Conservation (phyloP, 2,797 vertebrate genomes). For the Labeo calbasu region DNA sequence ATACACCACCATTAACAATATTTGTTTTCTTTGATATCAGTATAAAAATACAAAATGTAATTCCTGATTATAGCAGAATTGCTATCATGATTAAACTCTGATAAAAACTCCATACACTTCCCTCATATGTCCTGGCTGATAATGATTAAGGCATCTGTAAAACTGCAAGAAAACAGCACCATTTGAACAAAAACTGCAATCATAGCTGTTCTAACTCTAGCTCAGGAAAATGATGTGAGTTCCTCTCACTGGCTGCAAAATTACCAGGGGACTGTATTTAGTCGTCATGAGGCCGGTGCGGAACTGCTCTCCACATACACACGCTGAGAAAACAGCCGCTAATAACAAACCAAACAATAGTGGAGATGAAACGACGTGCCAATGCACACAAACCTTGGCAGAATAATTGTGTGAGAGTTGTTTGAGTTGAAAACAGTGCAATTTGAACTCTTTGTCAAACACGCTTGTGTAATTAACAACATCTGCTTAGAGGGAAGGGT, state of each 20-base stretch:
- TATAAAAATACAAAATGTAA: neutral
- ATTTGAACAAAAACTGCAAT: neutral
- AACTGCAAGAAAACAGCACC: neutral
- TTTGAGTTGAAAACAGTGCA: constrained; percentile 85
- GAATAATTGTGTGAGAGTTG: constrained; percentile 88
- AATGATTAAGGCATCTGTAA: neutral
- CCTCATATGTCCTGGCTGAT: neutral
- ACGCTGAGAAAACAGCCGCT: constrained; percentile 78
- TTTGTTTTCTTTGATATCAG: neutral
- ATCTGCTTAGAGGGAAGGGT: constrained; percentile 78
- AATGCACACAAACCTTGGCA: constrained; percentile 85
- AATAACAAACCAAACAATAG: constrained; percentile 92
- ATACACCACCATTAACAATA: neutral
- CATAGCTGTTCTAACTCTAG: neutral
- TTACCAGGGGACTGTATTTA: constrained; percentile 66
- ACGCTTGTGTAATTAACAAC: constrained; percentile 86
- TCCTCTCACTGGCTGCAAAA: constrained; percentile 21
- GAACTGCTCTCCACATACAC: constrained; percentile 54
- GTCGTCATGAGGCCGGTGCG: constrained; percentile 67
- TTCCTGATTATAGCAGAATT: neutral
- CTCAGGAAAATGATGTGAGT: neutral
- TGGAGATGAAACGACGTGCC: constrained; percentile 79
- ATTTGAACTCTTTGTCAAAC: constrained; percentile 82
- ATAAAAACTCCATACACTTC: neutral
- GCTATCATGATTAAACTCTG: neutral